These are phyloP conservation scores for Tanaodytes sp. DNA, from an alignment of 2,888 invertebrate species.

Conservation along the genomic window DNA sequence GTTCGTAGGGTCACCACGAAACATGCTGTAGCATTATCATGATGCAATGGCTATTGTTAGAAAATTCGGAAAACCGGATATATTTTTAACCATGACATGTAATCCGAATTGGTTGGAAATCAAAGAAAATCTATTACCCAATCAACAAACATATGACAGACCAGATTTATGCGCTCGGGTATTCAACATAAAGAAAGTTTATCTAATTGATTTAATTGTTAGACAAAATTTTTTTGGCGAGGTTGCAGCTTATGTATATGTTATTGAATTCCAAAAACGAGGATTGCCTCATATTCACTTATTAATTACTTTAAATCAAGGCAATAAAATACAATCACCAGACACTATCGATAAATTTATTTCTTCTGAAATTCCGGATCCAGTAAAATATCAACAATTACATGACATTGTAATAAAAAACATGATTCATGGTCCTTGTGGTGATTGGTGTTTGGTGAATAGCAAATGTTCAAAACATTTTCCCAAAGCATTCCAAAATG, in stretches of 20 bases:
- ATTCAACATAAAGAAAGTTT: slow-evolving; percentile 18
- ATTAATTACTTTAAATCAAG: too few species aligned
- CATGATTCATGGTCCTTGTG: slow-evolving; percentile 9
- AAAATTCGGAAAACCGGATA: too few species aligned
- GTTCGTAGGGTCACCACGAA: slow-evolving; percentile 9
- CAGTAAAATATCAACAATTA: slow-evolving; percentile 55
- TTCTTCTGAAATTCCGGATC: slow-evolving; percentile 63
- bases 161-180: slow-evolving; percentile 2
- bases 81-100: too few species aligned
- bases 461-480: slow-evolving; percentile 61
- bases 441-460: too few species aligned
- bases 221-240: slow-evolving; percentile 37
- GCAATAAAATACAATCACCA: slow-evolving; percentile 36
- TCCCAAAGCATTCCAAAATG: slow-evolving; percentile 57
- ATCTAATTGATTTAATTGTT: slow-evolving; percentile 37
- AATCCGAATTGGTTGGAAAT: slow-evolving; percentile 39
- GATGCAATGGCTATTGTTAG: slow-evolving; percentile 46
- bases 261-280: too few species aligned
- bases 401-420: slow-evolving; percentile 60
- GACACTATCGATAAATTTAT: slow-evolving; percentile 50
- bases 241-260: too few species aligned
- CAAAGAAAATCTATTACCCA: slow-evolving; percentile 34
- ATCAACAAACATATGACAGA: slow-evolving; percentile 23
- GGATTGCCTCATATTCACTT: too few species aligned
- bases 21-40: slow-evolving; percentile 33